Percentiles rank a stretch among this genome's conserved stretches.
These are phyloP conservation scores for Achatina immaculata DNA, from an alignment of 1,140 invertebrate species.

Conservation along the genomic window DNA sequence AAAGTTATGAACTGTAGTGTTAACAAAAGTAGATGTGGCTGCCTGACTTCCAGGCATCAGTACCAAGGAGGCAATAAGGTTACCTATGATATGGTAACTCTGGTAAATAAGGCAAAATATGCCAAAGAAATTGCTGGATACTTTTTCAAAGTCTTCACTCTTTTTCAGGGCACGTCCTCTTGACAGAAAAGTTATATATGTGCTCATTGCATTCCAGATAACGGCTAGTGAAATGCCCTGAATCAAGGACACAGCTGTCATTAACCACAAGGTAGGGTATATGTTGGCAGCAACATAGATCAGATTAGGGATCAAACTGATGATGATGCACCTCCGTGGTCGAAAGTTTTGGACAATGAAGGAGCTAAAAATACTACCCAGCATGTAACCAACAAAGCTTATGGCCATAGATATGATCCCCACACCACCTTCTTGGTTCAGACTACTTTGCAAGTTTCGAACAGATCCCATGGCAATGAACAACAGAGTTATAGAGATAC, in stretches of 20 bases:
- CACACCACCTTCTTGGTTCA: conserved; percentile 56
- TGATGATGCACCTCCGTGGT: conserved; percentile 50
- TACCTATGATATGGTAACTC: conserved; percentile 55
- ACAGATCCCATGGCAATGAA: conserved; percentile 57
- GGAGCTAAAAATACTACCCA: conserved; percentile 59
- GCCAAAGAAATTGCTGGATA: conserved; percentile 61
- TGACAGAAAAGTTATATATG: conserved; percentile 61
- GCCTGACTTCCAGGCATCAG: conserved; percentile 33
- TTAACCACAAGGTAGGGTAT: conserved; percentile 57
- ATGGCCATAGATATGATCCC: conserved; percentile 54
- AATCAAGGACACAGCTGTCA: conserved; percentile 52
- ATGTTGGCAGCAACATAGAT: conserved; percentile 58
- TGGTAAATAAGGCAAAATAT: conserved; percentile 62
- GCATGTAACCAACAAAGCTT: conserved; percentile 47
- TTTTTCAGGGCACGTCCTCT: conserved; percentile 51
- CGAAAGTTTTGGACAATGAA: conserved; percentile 56
- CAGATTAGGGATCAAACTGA: conserved; percentile 50
- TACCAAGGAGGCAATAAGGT: conserved; percentile 57
- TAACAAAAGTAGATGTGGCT: not conserved
- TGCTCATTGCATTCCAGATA: conserved; percentile 61
- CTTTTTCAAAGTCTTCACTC: conserved; percentile 48
- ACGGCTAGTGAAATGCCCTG: conserved; percentile 55
- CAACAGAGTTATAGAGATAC: conserved; percentile 53
- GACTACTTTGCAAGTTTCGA: conserved; percentile 65
- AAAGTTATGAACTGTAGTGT: not conserved